Percentiles rank a stretch among this genome's conserved stretches.
These are phyloP conservation scores for Tarsius wallacei DNA, from an alignment of 2,797 vertebrate genomes.

Conservation along the genomic window DNA sequence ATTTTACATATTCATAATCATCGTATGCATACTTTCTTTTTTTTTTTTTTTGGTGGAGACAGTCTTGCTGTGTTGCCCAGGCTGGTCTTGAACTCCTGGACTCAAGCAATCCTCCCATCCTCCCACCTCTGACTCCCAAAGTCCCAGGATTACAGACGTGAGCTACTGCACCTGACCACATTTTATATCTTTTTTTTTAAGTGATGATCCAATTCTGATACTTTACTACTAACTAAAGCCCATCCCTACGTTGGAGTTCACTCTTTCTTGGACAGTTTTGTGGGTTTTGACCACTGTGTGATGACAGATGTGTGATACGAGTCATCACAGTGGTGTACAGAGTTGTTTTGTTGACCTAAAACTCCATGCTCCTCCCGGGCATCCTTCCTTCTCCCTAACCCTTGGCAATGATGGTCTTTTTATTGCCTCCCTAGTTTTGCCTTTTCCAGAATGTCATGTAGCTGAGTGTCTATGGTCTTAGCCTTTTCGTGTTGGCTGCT, in stretches of 20 bases:
- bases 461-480: not conserved
- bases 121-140: no score
- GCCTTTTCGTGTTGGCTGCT: not conserved
- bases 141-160: no score
- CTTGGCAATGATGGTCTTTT: not conserved
- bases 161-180: no score
- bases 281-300: not conserved
- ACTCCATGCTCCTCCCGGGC: rapidly evolving
- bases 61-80: no score
- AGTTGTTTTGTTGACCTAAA: not conserved
- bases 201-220: not conserved
- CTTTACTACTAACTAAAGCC: not conserved
- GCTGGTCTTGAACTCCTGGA: no score
- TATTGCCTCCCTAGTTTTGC: not conserved
- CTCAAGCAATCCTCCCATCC: no score
- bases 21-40: not conserved
- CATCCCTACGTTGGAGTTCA: not conserved
- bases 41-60: not conserved
- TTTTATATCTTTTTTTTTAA: not conserved
- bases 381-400: not conserved
- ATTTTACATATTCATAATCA: not conserved
- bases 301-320: not conserved
- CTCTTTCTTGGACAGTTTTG: not conserved
- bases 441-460: not conserved
- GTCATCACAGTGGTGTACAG: rapidly evolving